Evolutionary conservation across 2,888 invertebrate species (phyloP).

Genomic region (Rhabditophanes sp.): DNA sequence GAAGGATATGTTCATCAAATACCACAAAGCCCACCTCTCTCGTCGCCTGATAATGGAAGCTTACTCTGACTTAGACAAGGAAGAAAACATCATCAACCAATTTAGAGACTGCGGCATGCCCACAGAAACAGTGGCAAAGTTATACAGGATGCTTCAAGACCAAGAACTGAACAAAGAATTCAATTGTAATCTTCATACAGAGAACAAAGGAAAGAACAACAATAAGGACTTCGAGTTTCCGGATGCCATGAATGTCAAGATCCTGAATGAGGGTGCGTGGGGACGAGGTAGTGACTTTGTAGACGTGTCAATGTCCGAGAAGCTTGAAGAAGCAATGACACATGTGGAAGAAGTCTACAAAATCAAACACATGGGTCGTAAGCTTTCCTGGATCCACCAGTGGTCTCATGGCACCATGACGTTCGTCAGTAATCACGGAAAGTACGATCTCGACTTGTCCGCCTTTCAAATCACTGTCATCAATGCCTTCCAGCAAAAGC

Average conservation of each 20-base stretch:
- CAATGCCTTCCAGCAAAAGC: slow-evolving; percentile 95
- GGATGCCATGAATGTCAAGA: slow-evolving; percentile 80
- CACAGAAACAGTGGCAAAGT: slow-evolving; percentile 92
- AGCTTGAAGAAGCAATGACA: slow-evolving; percentile 94
- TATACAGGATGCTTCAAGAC: slow-evolving; percentile 81
- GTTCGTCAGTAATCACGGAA: slow-evolving; percentile 74
- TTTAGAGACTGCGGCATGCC: slow-evolving; percentile 88
- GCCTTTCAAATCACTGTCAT: slow-evolving; percentile 99
- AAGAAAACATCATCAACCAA: slow-evolving; percentile 98
- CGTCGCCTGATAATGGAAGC: slow-evolving; percentile 86
- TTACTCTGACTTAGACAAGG: slow-evolving; percentile 94
- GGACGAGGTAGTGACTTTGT: slow-evolving; percentile 76
- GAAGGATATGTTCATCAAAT: slow-evolving; percentile 98
- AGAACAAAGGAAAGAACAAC: slow-evolving; percentile 17
- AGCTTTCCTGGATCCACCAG: slow-evolving; percentile 94
- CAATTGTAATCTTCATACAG: slow-evolving; percentile 66
- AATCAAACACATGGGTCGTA: slow-evolving; percentile 87
- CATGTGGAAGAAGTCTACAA: slow-evolving; percentile 97
- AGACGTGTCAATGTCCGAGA: slow-evolving; percentile 83
- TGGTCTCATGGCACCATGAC: slow-evolving; percentile 97
- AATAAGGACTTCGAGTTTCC: slow-evolving; percentile 12
- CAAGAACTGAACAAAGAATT: slow-evolving; percentile 93
- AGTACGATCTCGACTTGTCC: slow-evolving; percentile 92
- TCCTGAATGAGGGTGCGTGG: slow-evolving; percentile 96
- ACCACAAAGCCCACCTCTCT: slow-evolving; percentile 92